Evolutionary conservation across 2,797 vertebrate species (phyloP).

Genomic region (Lutjanus argentimaculatus): DNA sequence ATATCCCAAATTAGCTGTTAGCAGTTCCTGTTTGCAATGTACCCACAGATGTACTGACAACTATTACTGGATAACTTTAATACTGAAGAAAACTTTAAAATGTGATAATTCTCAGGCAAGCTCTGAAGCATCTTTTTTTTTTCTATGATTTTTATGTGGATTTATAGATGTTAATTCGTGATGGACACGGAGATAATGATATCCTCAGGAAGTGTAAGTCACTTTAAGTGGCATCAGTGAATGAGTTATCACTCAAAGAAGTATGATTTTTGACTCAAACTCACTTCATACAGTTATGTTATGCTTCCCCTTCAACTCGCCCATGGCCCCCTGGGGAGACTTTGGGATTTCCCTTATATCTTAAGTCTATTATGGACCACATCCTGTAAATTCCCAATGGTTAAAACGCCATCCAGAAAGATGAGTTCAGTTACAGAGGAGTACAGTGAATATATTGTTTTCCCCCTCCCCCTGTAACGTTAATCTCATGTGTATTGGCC

Average conservation of each 20-base stretch:
- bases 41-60: not conserved
- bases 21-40: too few species aligned
- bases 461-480: not conserved
- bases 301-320: not conserved
- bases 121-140: not conserved
- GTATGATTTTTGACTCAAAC: not conserved
- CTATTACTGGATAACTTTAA: not conserved
- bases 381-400: not conserved
- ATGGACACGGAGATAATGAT: not conserved
- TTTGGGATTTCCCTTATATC: not conserved
- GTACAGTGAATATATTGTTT: not conserved
- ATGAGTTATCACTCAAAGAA: not conserved
- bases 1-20: not conserved
- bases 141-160: not conserved
- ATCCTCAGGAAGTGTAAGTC: not conserved
- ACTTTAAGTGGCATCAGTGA: not conserved
- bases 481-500: not conserved
- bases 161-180: not conserved
- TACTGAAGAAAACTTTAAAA: not conserved
- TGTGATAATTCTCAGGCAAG: not conserved
- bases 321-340: not conserved
- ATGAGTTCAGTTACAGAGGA: not conserved
- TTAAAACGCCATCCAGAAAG: not conserved
- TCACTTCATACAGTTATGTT: not conserved
- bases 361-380: not conserved